phyloP scores from a whole-genome alignment of 2,888 invertebrate genomes.

The Pachycephus smyrnensis region DNA sequence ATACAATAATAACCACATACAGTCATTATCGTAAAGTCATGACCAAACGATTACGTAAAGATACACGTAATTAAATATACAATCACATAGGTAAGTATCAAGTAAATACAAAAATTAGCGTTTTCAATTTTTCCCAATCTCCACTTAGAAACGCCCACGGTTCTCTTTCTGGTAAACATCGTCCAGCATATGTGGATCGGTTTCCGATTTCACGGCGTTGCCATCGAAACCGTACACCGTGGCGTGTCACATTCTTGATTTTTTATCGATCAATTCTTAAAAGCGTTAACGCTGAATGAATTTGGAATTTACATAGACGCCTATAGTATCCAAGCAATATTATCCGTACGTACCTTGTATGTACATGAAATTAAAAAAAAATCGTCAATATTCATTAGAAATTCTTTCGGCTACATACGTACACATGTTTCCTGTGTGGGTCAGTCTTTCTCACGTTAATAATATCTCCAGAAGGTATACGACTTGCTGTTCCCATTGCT shows the following conservation, averaged over 20 bases:
- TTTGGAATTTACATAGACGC: neutral
- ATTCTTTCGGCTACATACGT: neutral
- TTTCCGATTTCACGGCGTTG: conserved; percentile 37
- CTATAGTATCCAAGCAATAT: neutral
- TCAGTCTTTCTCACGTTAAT: conserved; percentile 53
- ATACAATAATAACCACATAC: neutral
- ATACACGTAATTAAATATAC: neutral
- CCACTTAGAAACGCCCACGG: conserved; percentile 30
- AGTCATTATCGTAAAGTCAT: neutral
- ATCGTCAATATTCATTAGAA: neutral
- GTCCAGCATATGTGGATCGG: conserved; percentile 30
- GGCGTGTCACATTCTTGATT: conserved; percentile 10
- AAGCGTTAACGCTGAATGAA: neutral
- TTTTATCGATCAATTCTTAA: neutral
- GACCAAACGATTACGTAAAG: neutral
- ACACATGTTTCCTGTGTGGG: conserved; percentile 5
- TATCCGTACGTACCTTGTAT: neutral
- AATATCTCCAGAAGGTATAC: conserved; percentile 32
- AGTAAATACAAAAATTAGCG: conserved; percentile 25
- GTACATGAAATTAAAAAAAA: neutral
- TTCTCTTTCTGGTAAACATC: conserved; percentile 21
- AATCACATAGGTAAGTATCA: neutral
- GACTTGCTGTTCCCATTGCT: conserved; percentile 31
- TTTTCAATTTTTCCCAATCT: neutral
- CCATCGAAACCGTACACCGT: conserved; percentile 18